These are phyloP conservation scores for Ceratitis capitata DNA, from an alignment of 1,140 invertebrate genomes.

Conservation along the genomic window DNA sequence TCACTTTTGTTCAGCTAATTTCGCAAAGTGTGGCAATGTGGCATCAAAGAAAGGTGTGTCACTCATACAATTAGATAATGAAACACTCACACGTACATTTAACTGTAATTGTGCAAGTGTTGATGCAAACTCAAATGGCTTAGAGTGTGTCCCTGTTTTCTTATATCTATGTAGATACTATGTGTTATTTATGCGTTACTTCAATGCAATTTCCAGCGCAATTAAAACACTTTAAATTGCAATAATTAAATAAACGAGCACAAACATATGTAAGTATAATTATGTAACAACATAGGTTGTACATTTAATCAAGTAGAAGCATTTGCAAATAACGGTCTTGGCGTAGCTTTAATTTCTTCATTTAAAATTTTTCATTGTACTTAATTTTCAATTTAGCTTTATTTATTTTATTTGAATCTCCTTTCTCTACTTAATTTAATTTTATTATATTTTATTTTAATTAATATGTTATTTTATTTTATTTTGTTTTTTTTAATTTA, in stretches of 20 bases:
- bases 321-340: not conserved
- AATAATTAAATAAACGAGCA: not conserved
- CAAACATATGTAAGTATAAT: no score
- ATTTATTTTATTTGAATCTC: no score
- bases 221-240: constrained; percentile 4
- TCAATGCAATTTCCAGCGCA: not conserved
- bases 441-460: no score
- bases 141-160: not conserved
- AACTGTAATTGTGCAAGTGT: not conserved
- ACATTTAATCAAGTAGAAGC: not conserved
- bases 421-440: no score
- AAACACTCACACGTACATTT: not conserved
- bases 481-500: no score
- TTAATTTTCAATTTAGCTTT: no score
- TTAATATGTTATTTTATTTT: no score
- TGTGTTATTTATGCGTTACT: not conserved
- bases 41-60: not conserved
- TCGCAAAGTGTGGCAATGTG: constrained; percentile 1
- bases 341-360: no score
- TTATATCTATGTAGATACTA: not conserved
- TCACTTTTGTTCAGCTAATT: not conserved
- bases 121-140: not conserved
- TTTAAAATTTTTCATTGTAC: no score
- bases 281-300: no score
- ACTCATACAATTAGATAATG: not conserved